Conservation (phyloP, 2,113 vertebrate species). For the Dipodomys merriami region DNA sequence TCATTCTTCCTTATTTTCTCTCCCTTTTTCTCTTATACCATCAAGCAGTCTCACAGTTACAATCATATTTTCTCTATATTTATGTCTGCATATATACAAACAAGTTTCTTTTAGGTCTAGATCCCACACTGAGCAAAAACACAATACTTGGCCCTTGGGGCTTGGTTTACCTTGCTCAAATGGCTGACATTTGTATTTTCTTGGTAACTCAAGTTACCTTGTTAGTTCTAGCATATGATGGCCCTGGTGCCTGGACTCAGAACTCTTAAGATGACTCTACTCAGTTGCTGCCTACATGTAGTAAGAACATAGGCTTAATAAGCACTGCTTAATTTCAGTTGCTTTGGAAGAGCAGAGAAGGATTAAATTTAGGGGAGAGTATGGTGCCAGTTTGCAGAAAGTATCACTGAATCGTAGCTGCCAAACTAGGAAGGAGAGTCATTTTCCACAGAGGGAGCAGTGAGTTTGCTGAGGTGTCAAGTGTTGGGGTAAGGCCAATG, state of each 20-base stretch:
- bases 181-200: slow-evolving; percentile 40
- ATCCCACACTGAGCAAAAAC: no score
- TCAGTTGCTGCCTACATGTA: not conserved
- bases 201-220: not conserved
- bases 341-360: slow-evolving; percentile 1
- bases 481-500: not conserved
- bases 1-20: no score
- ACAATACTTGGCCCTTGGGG: no score
- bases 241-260: not conserved
- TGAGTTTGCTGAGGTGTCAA: not conserved
- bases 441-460: not conserved
- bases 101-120: no score
- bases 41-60: no score
- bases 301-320: not conserved
- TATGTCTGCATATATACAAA: no score
- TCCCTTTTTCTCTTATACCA: no score
- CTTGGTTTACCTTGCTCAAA: no score
- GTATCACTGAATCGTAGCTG: slow-evolving; percentile 4
- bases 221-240: not conserved
- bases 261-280: not conserved
- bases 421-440: not conserved
- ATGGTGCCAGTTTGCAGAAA: slow-evolving; percentile 19
- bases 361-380: not conserved
- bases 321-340: not conserved
- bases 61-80: no score